Evolutionary conservation across 2,888 invertebrate genomes (phyloP), one percentile per base, ranked within the genome.

Genomic region (Mellilla xanthometata): DNA sequence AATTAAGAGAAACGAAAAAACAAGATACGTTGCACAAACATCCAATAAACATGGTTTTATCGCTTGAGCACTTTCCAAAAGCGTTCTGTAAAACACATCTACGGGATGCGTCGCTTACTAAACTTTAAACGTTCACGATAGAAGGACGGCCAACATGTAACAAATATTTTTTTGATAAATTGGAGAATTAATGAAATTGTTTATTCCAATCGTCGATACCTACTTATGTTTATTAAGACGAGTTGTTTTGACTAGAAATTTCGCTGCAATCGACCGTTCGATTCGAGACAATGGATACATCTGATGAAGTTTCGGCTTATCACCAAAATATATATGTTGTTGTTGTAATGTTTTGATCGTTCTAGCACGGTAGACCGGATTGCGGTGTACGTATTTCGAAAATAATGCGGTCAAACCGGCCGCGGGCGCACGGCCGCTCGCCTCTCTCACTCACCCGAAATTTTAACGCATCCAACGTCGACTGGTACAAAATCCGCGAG

Each of bases 391-490:
- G 85, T 86, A 86, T 86, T 85, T 85, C 85, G 82, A 84, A 85
- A 87, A 88, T 86, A 88, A 88, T 88, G 87, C 88, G 88, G 88
- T 88, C 87, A 88, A 84, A 86, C 87, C 83, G 83, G 86, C 84
- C 81, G 78, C 83, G 72, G 74, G 74, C 77, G 77, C 79, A 76
- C 82, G 76, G 70, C 71, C 78, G 72, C 70, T 74, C 79, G 80
- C 72, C 76, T 79, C 78, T 77, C 87, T 85, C 86, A 85, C 88
- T 85, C 86, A 87, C 88, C 88, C 85, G 76, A 87, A 87, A 86
- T 87, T 80, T 86, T 76, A 86, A 83, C 80, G 86, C 87, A 87
- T 88, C 88, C 87, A 84, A 85, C 83, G 84, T 76, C 75, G 78
- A 75, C 74, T 70, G 73, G 77, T 75, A 75, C 76, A 78, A 76